Evolutionary conservation across 2,888 invertebrate species (phyloP), one percentile per base, ranked within the genome.

Genomic region (Leptinotarsa juncta): DNA sequence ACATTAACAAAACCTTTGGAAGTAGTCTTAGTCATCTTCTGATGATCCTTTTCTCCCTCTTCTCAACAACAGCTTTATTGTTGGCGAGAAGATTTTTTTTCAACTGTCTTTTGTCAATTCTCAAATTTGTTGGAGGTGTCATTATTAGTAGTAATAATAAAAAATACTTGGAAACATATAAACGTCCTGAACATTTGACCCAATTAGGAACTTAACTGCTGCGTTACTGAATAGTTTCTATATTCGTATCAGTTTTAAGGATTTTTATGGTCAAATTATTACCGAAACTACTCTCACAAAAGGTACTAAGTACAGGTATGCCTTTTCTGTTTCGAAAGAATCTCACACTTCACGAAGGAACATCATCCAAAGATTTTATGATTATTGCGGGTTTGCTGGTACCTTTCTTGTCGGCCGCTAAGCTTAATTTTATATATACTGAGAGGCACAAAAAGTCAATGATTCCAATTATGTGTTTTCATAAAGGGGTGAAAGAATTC

Each of bases 321-420:
- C 51, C 65, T 53, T 71, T 71, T 60, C 48, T 26, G 48, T 26
- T 65, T 50, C 65, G 51, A 53, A 71, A 71, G 71, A 71, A 71
- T 71, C 71, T 71, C 71, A 65, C 71, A 71, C 71, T 60, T 71
- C 51, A 50, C 53, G 48, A 55, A 18, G 53, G 4, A 16, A 51
- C 53, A 68, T 32, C 55, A 42, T 68, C 55, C 55, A 26, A 57
- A 53, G 53, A 68, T 68, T 68, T 68, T 55, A 68, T 68, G 68
- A 68, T 68, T 68, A 68, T 68, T 68, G 68, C 68, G 42, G 68
- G 53, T 68, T 26, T 55, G 32, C 32, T 53, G 12, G 49, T 23
- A 67, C 51, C 67, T 67, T 23, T 18, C 16, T 57, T 10, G 53
- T 20, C 42, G 14, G 53, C 32, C 55, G 55, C 20, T 57, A 4